These are phyloP conservation scores for Istiophorus platypterus DNA, from an alignment of 2,113 vertebrate genomes.

Conservation along the genomic window DNA sequence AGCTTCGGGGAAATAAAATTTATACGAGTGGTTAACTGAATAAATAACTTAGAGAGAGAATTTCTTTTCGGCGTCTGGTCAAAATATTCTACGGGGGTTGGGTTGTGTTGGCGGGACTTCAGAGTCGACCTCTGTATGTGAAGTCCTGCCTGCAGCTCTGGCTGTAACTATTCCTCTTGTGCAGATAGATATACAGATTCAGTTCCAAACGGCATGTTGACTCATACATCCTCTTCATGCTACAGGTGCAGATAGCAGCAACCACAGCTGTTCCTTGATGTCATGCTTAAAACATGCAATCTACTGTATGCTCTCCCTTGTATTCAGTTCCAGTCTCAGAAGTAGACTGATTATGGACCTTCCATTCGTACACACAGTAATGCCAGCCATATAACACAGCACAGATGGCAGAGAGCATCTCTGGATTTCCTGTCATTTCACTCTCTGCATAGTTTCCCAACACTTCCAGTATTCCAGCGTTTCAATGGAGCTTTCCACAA, in stretches of 20 bases:
- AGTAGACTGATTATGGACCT: constrained; percentile 21
- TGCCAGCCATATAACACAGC: constrained; percentile 22
- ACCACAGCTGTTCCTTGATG: constrained; percentile 70
- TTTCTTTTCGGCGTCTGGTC: not conserved
- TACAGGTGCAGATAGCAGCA: constrained; percentile 44
- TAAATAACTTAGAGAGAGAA: not conserved
- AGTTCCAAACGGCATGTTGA: not conserved
- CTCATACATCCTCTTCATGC: constrained; percentile 19
- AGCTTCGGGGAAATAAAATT: too few species aligned
- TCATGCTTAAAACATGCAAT: constrained; percentile 67
- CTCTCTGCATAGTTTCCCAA: constrained; percentile 35
- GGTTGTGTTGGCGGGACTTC: not conserved
- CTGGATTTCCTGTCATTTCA: constrained; percentile 55
- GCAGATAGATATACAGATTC: constrained; percentile 1
- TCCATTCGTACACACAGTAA: constrained; percentile 42
- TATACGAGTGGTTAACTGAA: too few species aligned
- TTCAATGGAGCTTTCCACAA: constrained; percentile 36
- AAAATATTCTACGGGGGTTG: not conserved
- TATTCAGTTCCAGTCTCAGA: constrained; percentile 38
- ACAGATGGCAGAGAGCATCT: constrained; percentile 64
- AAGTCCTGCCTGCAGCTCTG: not conserved
- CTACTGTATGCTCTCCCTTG: constrained; percentile 18
- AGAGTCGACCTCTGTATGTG: not conserved
- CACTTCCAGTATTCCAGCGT: constrained; percentile 13
- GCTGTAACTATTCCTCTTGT: not conserved